Evolutionary conservation across 2,888 invertebrate species (phyloP).

Genomic region (Rambutsinella grinnellia): DNA sequence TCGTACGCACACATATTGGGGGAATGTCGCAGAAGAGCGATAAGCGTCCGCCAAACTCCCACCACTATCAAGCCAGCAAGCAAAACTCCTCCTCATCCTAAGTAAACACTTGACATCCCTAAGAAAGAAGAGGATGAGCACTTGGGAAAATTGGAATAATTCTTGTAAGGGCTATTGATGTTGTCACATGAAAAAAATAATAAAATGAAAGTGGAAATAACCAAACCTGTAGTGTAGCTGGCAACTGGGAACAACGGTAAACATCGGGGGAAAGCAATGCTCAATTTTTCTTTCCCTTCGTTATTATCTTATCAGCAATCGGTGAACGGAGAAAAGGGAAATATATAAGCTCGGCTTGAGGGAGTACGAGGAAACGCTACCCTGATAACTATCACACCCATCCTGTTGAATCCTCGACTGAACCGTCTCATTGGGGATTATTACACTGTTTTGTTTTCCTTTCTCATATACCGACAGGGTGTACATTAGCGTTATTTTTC

Average conservation of each 20-base stretch:
- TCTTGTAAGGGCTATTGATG: conserved; percentile 63
- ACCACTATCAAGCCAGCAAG: too few relatives aligned
- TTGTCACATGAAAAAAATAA: conserved; percentile 49
- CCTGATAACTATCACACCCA: background rate
- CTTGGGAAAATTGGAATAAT: conserved; percentile 63
- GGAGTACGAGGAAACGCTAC: background rate
- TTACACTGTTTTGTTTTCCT: background rate
- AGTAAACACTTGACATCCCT: conserved; percentile 49
- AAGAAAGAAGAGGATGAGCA: conserved; percentile 37
- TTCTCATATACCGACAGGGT: background rate
- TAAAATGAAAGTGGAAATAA: conserved; percentile 7
- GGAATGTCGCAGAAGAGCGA: too few relatives aligned
- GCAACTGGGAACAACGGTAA: too few relatives aligned
- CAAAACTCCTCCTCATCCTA: conserved; percentile 43
- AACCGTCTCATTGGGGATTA: background rate
- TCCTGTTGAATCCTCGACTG: background rate
- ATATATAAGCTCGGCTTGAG: background rate
- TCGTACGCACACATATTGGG: conserved; percentile 7
- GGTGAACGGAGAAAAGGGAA: background rate
- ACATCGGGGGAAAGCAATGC: too few relatives aligned
- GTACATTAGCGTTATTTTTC: background rate
- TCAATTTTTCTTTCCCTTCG: background rate
- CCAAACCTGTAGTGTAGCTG: too few relatives aligned
- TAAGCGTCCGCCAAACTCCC: too few relatives aligned
- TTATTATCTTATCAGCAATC: conserved; percentile 26